Evolutionary conservation across 2,797 vertebrate genomes (phyloP), one percentile per base, ranked within the genome.

Genomic region (Sebastes hopkinsi): DNA sequence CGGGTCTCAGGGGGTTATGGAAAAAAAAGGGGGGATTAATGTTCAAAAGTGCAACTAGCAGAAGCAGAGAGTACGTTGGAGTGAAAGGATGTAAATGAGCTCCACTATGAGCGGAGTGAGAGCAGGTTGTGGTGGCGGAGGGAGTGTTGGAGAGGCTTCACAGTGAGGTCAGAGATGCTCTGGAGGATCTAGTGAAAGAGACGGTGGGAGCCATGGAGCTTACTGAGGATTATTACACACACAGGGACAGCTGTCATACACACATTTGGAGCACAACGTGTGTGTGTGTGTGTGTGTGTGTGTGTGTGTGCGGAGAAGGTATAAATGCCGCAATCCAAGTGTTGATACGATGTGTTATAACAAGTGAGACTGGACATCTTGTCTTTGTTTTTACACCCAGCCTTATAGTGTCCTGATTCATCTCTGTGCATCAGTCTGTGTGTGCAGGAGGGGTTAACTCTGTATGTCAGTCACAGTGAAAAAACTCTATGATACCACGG

Each of bases 151-250:
- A 74, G 80, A 46, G 72, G 64, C 78, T 50, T 14, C 78, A 50
- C 65, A 56, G 65, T 80, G 74, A 86, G 80, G 83, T 83, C 89
- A 89, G 78, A 81, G 75, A 91, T 85, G 88, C 79, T 88, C 62
- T 42, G 80, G 76, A 84, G 87, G 89, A 84, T 89, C 81, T 74
- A 67, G 66, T 78, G 82, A 81, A 88, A 80, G 79, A 90, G 88
- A 89, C 81, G 72, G 74, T 78, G 90, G 91, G 92, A 93, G 90
- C 91, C 90, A 90, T 52, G 76, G 83, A 83, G 90, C 84, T 92
- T 94, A 93, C 55, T 2, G 70, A 62, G 88, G 93, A 94, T 94
- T 93, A 94, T 76, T 75, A 27, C 79, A 65, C 90, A 85, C 55
- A 81, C 75, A 64, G 79, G 75, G 80, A 88, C 93, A 94, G 92